Percentiles rank a stretch among this genome's conserved stretches.
Evolutionary conservation across 2,797 vertebrate species (phyloP).

Genomic region (Gymnodraco acuticeps): DNA sequence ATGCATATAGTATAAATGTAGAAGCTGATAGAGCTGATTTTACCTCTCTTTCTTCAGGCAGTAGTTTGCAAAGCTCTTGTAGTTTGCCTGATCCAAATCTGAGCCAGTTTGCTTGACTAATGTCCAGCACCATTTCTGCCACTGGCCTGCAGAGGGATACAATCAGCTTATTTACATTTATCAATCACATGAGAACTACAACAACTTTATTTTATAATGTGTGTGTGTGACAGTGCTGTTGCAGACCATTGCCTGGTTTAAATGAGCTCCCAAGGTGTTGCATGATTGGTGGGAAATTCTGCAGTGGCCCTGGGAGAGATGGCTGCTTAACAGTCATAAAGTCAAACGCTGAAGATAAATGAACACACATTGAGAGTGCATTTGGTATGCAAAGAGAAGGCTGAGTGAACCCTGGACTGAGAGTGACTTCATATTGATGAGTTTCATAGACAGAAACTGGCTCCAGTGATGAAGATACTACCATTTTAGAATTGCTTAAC

Average conservation of each 20-base stretch:
- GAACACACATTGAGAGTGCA: background rate
- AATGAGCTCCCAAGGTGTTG: background rate
- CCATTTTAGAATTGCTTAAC: background rate
- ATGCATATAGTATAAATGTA: background rate
- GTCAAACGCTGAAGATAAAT: background rate
- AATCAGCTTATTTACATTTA: conserved; percentile 1
- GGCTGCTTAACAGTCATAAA: background rate
- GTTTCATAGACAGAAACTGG: background rate
- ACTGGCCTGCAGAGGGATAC: conserved; percentile 81
- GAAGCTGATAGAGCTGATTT: conserved; percentile 1
- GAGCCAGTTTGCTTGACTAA: conserved; percentile 79
- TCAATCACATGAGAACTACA: background rate
- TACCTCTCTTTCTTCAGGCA: conserved; percentile 88
- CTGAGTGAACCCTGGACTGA: conserved; percentile 23
- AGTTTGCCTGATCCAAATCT: conserved; percentile 84
- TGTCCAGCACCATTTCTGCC: conserved; percentile 81
- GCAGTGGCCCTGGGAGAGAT: background rate
- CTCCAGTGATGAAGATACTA: background rate
- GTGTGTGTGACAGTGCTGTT: background rate
- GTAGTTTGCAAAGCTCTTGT: conserved; percentile 84
- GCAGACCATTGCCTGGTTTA: background rate
- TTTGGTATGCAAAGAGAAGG: conserved; percentile 75
- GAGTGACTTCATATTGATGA: conserved; percentile 27
- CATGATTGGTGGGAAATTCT: background rate
- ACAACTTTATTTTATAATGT: background rate